These are phyloP conservation scores for Aelia acuminata DNA, from an alignment of 2,888 invertebrate species.

Conservation along the genomic window DNA sequence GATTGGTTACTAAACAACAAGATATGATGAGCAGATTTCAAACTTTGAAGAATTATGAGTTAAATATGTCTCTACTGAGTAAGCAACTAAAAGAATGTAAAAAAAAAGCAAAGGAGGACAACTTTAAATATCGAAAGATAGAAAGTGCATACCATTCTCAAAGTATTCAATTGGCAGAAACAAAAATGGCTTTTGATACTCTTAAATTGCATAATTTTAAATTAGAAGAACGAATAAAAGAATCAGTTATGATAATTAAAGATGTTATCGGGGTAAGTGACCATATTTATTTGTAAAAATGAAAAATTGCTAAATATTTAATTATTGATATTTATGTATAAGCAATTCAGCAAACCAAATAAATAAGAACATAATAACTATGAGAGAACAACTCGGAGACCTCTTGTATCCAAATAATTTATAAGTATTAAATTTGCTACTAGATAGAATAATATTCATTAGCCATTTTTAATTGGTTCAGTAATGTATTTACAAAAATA, in stretches of 20 bases:
- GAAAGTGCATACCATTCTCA: constrained; percentile 52
- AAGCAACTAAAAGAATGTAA: not conserved
- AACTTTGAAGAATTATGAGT: constrained; percentile 4
- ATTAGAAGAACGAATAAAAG: constrained; percentile 65
- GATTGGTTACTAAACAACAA: constrained; percentile 45
- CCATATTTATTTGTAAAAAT: not conserved
- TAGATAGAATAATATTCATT: too few species aligned
- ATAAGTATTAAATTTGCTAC: too few species aligned
- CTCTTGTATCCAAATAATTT: too few species aligned
- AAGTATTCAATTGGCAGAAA: not conserved
- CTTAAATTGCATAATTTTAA: constrained; percentile 66
- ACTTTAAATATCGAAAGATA: not conserved
- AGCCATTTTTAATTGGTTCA: too few species aligned
- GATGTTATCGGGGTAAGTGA: constrained; percentile 57
- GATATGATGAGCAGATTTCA: constrained; percentile 36
- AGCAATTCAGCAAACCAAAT: too few species aligned
- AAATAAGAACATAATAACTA: too few species aligned
- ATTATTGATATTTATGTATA: too few species aligned
- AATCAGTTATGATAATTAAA: constrained; percentile 53
- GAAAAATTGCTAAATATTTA: not conserved
- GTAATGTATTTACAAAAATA: too few species aligned
- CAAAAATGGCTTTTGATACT: constrained; percentile 23
- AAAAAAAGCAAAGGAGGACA: not conserved
- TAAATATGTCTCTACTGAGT: not conserved
- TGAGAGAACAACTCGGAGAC: too few species aligned